Evolutionary conservation across 2,797 vertebrate genomes (phyloP).

Genomic region (Anabacerthia variegaticeps): DNA sequence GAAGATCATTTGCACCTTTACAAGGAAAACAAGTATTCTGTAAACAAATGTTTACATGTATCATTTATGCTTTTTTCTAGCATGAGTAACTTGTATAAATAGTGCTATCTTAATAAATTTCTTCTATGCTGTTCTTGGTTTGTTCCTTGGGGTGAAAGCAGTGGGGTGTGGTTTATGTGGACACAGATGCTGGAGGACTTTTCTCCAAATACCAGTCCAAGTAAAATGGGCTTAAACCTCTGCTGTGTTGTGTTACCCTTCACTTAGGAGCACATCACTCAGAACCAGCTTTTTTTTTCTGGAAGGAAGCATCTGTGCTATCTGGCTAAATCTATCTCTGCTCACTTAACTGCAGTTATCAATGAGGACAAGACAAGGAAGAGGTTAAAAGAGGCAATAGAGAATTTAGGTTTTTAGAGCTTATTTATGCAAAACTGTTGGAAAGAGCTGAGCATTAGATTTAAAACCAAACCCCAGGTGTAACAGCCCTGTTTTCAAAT

Average conservation of each 20-base stretch:
- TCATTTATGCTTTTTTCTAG: constrained; percentile 86
- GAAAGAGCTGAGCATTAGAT: not conserved
- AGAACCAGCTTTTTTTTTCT: not conserved
- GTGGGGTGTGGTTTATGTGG: not conserved
- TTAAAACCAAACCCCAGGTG: not conserved
- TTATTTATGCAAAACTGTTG: not conserved
- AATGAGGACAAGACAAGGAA: not conserved
- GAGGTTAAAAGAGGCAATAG: not conserved
- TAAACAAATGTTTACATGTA: constrained; percentile 83
- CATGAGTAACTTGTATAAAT: constrained; percentile 85
- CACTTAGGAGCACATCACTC: not conserved
- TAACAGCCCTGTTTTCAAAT: not conserved
- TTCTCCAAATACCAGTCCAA: not conserved
- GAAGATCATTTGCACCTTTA: constrained; percentile 83
- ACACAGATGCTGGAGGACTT: not conserved
- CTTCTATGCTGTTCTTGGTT: constrained; percentile 54
- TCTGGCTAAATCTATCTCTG: not conserved
- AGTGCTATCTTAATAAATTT: constrained; percentile 79
- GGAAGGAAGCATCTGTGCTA: not conserved
- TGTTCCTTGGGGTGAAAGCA: constrained; percentile 19
- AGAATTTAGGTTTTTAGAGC: not conserved
- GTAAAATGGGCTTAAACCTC: not conserved
- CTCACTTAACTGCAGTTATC: not conserved
- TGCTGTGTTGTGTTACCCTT: not conserved
- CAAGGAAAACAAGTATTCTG: constrained; percentile 80